Evolutionary conservation across 2,797 vertebrate genomes (phyloP).

Genomic region (Sylvia borin): DNA sequence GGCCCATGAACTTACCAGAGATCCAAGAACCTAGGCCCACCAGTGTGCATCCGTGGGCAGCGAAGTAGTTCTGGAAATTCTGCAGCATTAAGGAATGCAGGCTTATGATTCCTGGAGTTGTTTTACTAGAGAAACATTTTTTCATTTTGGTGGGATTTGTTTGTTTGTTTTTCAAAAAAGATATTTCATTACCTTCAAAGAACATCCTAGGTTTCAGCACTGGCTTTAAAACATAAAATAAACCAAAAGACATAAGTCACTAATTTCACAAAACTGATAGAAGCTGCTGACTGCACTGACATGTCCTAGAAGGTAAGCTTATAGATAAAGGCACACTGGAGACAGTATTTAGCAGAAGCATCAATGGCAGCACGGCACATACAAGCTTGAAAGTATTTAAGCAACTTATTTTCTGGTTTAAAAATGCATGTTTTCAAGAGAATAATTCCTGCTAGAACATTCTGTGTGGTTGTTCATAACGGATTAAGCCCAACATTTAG

Average conservation of each 20-base stretch:
- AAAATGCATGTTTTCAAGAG: background rate
- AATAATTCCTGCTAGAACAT: background rate
- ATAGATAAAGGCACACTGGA: background rate
- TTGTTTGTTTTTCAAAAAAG: background rate
- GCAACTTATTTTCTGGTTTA: background rate
- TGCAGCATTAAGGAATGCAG: background rate
- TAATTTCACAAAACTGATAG: background rate
- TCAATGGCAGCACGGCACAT: background rate
- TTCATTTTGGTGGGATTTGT: background rate
- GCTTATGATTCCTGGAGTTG: background rate
- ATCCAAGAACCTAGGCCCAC: background rate
- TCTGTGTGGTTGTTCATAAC: background rate
- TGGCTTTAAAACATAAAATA: background rate
- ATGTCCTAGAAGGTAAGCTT: background rate
- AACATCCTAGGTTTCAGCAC: background rate
- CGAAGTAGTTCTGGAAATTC: background rate
- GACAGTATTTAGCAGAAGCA: background rate
- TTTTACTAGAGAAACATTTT: background rate
- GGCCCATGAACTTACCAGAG: background rate
- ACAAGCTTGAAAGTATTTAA: background rate
- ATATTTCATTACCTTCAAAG: background rate
- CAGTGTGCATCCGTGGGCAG: fast-evolving
- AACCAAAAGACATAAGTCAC: background rate
- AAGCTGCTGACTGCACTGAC: background rate
- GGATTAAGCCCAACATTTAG: background rate